Base-by-base conservation (phyloP, 2,888 invertebrate species). In the Lasius platythorax region DNA sequence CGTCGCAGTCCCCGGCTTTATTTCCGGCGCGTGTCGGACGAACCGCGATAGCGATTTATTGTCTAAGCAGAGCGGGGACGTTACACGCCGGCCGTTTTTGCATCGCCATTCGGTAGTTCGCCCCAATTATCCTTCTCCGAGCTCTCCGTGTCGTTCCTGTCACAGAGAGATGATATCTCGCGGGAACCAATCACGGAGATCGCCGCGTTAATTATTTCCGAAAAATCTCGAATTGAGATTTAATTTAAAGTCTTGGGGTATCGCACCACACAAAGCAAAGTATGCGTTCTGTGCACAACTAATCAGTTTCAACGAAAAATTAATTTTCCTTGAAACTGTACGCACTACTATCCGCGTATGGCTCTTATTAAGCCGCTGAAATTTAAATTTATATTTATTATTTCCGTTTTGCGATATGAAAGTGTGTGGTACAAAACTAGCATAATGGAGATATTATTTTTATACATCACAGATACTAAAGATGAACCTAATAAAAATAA, bases 41-140 rank as follows among this genome's bases (percentile, higher is more conserved):
- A 73, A 37, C 56, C 40, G 28, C 56, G 73, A 72, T 74, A 43
- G 61, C 58, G 75, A 81, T 81, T 81, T 81, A 81, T 74, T 28
- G 74, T 81, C 61, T 81, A 81, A 81, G 79, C 79, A 61, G 46
- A 61, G 18, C 28, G 18, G 53, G 53, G 18, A 23, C 58, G 79
- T 46, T 18, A 61, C 43, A 79, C 12, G 33, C 33, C 18, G 73
- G 40, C 23, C 50, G 33, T 50, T 76, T 70, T 53, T 43, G 37
- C 72, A 68, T 53, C 30, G 40, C 73, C 46, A 74, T 33, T 61
- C 43, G 43, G 15, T 46, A 12, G 58, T 81, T 74, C 23, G 56
- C 70, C 40, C 56, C 56, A 79, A 79, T 79, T 73, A 79, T 73
- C 79, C 73, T 73, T 79, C 61, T 58, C 43, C 74, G 40, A 73